Base-by-base conservation (phyloP, 2,888 invertebrate species). In the Diabrotica balteata region DNA sequence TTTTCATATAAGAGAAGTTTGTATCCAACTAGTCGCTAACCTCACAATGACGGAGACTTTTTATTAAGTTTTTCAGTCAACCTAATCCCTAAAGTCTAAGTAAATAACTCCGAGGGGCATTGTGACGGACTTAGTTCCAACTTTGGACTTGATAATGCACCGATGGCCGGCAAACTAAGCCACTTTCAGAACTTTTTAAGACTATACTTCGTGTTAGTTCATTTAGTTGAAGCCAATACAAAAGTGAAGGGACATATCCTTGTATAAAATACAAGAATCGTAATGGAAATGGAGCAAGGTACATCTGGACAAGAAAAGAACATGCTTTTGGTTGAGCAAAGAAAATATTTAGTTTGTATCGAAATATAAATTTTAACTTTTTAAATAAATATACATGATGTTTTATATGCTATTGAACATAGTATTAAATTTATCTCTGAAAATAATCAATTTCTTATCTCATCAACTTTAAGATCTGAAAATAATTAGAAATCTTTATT, bases 81-180 rank as follows among this genome's bases (percentile, higher is more conserved):
- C 53, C 42, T 64, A 64, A 58, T 58, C 64, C 58, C 51, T 45
- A 52, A 64, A 64, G 58, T 64, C 58, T 53, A 42, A 49, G 46
- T 60, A 59, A 60, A 60, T 55, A 59, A 67, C 62, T 52, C 67
- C 54, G 55, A 47, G 52, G 66, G 66, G 66, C 58, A 62, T 58
- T 62, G 58, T 62, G 62, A 58, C 44, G 58, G 58, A 64, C 64
- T 64, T 64, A 64, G 11, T 52, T 52, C 43, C 51, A 61, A 61
- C 51, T 61, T 61, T 43, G 45, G 44, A 61, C 61, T 61, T 61
- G 61, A 61, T 61, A 61, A 61, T 61, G 61, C 61, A 61, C 61
- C 61, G 52, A 61, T 61, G 52, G 61, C 61, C 61, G 52, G 52
- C 44, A 22, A 61, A 61, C 61, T 61, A 61, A 61, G 61, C 61